Evolutionary conservation across 2,888 invertebrate species (phyloP).

Genomic region (Venusia cambrica): DNA sequence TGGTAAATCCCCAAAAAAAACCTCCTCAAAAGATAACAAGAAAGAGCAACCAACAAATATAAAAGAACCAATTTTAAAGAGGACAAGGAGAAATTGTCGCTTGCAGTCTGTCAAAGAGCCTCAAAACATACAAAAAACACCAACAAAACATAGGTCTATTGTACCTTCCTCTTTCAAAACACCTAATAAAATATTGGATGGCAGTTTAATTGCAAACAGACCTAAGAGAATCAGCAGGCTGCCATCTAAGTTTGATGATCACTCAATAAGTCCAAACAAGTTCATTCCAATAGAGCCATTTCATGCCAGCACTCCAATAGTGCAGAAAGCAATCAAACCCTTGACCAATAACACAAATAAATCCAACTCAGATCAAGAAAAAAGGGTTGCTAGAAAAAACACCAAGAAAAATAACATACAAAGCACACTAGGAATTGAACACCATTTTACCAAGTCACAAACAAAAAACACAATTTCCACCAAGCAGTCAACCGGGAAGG

Average conservation of each 20-base stretch:
- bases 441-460: slow-evolving; percentile 7
- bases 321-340: slow-evolving; percentile 31
- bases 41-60: slow-evolving; percentile 20
- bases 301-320: slow-evolving; percentile 60
- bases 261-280: slow-evolving; percentile 59
- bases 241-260: slow-evolving; percentile 61
- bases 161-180: slow-evolving; percentile 43
- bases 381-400: slow-evolving; percentile 12
- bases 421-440: slow-evolving; percentile 6
- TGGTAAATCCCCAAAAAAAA: slow-evolving; percentile 7
- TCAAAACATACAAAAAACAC: slow-evolving; percentile 9
- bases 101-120: slow-evolving; percentile 12
- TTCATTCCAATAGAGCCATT: slow-evolving; percentile 54
- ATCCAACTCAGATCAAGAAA: slow-evolving; percentile 9
- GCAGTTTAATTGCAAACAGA: slow-evolving; percentile 44
- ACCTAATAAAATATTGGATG: slow-evolving; percentile 40
- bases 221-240: slow-evolving; percentile 59
- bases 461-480: slow-evolving; percentile 2
- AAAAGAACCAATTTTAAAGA: slow-evolving; percentile 2
- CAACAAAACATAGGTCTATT: slow-evolving; percentile 7
- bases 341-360: slow-evolving; percentile 3
- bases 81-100: slow-evolving; percentile 10
- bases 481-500: slow-evolving; percentile 19
- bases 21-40: slow-evolving; percentile 18
- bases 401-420: slow-evolving; percentile 24